phyloP scores from a whole-genome alignment of 2,888 invertebrate species.

The Tineola bisselliella region DNA sequence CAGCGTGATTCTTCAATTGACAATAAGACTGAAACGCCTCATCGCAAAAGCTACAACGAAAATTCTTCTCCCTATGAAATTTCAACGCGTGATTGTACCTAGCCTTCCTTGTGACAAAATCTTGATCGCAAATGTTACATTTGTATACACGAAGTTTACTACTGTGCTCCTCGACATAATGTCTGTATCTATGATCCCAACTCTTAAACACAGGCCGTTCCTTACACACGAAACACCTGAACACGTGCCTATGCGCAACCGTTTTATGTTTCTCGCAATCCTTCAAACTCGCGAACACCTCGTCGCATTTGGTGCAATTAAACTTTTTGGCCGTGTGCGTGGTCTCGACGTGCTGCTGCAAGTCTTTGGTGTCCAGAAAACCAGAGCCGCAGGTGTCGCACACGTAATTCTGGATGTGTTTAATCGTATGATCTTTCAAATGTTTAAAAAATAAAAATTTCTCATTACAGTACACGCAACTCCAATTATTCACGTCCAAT shows the following conservation, averaged over 20 bases:
- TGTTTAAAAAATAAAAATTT: conserved; percentile 19
- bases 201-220: conserved; percentile 56
- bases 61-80: conserved; percentile 54
- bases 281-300: conserved; percentile 21
- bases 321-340: neutral
- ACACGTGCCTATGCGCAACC: conserved; percentile 37
- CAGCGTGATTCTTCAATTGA: neutral
- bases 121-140: conserved; percentile 10
- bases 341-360: conserved; percentile 18
- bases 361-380: neutral
- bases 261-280: conserved; percentile 20
- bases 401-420: conserved; percentile 2
- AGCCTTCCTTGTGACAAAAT: neutral
- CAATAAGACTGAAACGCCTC: neutral
- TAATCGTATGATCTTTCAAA: neutral
- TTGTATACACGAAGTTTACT: conserved; percentile 10
- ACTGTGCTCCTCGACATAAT: conserved; percentile 36
- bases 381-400: conserved; percentile 12
- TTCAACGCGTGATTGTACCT: conserved; percentile 59
- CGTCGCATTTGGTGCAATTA: conserved; percentile 31
- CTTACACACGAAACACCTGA: conserved; percentile 53
- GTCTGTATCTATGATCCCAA: conserved; percentile 45
- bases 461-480: conserved; percentile 29
- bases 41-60: conserved; percentile 60
- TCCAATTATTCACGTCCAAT: conserved; percentile 28